Base-by-base conservation (phyloP, 1,140 invertebrate species). In the Brachionus plicatilis region DNA sequence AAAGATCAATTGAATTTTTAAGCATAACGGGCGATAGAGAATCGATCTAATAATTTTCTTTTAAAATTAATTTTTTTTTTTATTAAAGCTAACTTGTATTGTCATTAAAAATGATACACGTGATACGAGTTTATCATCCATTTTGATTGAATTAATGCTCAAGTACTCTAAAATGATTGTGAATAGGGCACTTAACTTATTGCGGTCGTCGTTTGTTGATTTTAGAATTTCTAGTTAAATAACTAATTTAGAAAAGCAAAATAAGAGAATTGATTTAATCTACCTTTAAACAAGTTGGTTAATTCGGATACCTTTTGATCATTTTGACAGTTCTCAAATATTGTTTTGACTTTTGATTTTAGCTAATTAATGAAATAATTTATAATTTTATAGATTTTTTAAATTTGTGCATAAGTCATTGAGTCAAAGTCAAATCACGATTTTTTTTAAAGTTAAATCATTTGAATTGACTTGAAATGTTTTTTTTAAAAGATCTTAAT, bases 201-300 rank as follows among this genome's bases (percentile, higher is more conserved):
- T 20, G 4, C 45, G 17, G 72, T 76, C 45, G 14, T 76, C n/a
- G 17, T 41, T 24, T 2, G 20, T 3, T 47, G 72, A 27, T 27
- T 76, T 50, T 9, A 76, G 2, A 9, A 76, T 76, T 76, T 76
- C 72, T 76, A 47, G 11, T 47, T 27, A 50, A 76, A 50, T 50
- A 12, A 14, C 3, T n/a, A 76, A 29, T 27, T 20, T 27, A 29
- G 20, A n/a, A 2, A 75, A 24, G 8, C 33, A 75, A 75, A 11
- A 12, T 37, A 37, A 37, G 5, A 37, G 6, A 37, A 37, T 37
- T 1, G 7, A 37, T 7, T 37, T 0, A 37, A 37, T 27, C 4
- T 76, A 76, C 72, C 72, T 76, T 50, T 76, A 24, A 76, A 76
- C 8, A 76, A 27, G 20, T 76, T 47, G 24, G 72, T 76, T 14